Evolutionary conservation across 2,888 invertebrate genomes (phyloP).

Genomic region (Baccha elongata): DNA sequence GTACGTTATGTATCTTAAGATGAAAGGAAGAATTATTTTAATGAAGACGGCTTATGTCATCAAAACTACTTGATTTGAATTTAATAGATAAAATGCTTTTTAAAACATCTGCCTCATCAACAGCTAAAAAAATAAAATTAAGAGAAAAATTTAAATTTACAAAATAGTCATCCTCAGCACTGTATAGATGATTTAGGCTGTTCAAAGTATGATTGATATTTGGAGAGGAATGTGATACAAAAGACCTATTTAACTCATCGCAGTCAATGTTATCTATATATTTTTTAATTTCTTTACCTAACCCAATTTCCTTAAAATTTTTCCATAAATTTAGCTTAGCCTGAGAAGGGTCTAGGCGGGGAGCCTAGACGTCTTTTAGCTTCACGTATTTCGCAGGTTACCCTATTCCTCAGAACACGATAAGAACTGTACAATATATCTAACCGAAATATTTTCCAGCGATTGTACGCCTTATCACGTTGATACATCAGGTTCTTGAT

Average conservation of each 20-base stretch:
- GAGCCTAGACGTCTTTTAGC: background rate
- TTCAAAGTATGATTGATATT: background rate
- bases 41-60: slow-evolving; percentile 3
- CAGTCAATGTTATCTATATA: background rate
- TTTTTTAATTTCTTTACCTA: background rate
- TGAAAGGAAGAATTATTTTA: background rate
- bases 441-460: slow-evolving; percentile 14
- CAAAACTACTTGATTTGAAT: background rate
- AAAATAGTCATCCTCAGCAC: background rate
- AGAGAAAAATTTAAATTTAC: background rate
- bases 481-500: background rate
- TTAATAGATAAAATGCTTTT: background rate
- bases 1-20: slow-evolving; percentile 4
- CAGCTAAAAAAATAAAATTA: background rate
- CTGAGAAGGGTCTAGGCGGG: background rate
- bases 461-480: slow-evolving; percentile 1
- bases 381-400: slow-evolving; percentile 2
- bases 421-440: background rate
- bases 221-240: background rate
- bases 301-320: background rate
- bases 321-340: background rate
- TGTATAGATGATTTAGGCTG: background rate
- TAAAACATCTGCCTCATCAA: slow-evolving; percentile 1
- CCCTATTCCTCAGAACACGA: background rate
- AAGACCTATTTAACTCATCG: slow-evolving; percentile 3